phyloP scores from a whole-genome alignment of 2,888 invertebrate species.

The Cosmorhoe ocellata region DNA sequence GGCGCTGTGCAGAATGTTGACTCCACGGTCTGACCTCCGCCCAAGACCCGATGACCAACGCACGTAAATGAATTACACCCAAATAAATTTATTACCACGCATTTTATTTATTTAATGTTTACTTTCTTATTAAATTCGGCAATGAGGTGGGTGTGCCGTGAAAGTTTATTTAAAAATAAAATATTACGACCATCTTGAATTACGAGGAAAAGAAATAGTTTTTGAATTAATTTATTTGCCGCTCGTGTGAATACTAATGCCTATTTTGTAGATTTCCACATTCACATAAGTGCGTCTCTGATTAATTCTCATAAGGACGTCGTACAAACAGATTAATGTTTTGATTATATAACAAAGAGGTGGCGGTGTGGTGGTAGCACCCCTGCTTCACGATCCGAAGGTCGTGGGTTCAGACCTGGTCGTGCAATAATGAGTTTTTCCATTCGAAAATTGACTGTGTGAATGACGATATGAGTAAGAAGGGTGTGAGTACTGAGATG shows the following conservation, averaged over 20 bases:
- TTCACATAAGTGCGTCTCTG: slow-evolving; percentile 21
- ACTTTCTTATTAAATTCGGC: slow-evolving; percentile 51
- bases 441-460: no score
- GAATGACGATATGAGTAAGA: no score
- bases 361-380: no score
- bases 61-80: slow-evolving; percentile 42
- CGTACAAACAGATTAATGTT: slow-evolving; percentile 16
- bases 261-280: slow-evolving; percentile 28
- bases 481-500: no score
- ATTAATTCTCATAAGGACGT: slow-evolving; percentile 24
- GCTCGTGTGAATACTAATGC: slow-evolving; percentile 29
- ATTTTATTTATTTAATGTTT: slow-evolving; percentile 44
- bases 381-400: no score
- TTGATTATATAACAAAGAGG: slow-evolving; percentile 23
- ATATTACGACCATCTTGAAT: slow-evolving; percentile 37
- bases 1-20: background rate
- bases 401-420: no score
- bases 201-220: slow-evolving; percentile 27
- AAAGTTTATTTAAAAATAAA: slow-evolving; percentile 42
- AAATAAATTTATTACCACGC: slow-evolving; percentile 46
- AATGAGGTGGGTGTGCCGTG: slow-evolving; percentile 43
- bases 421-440: no score
- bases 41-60: slow-evolving; percentile 27
- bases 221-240: slow-evolving; percentile 25
- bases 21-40: slow-evolving; percentile 21